Conservation (phyloP, 2,888 invertebrate genomes). For the Pammene fasciana region DNA sequence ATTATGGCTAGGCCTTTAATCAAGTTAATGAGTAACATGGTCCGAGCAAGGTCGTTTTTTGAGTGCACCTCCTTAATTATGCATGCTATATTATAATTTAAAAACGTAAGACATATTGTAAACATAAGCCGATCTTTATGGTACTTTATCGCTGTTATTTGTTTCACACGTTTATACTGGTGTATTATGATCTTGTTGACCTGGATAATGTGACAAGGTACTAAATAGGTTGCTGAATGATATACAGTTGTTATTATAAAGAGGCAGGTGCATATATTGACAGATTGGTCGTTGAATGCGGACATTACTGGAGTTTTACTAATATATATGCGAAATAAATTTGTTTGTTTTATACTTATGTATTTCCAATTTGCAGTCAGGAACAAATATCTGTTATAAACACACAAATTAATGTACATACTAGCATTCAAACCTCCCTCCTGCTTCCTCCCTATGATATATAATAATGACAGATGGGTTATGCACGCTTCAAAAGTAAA, state of each 20-base stretch:
- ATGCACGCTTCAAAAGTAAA: too few species aligned
- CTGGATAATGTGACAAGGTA: slow-evolving; percentile 3
- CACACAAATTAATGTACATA: too few species aligned
- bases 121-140: not conserved
- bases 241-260: not conserved
- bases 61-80: slow-evolving; percentile 19
- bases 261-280: slow-evolving; percentile 10
- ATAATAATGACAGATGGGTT: too few species aligned
- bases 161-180: not conserved
- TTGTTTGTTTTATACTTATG: not conserved
- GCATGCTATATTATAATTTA: slow-evolving; percentile 33
- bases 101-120: slow-evolving; percentile 7
- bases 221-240: not conserved
- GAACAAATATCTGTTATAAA: too few species aligned
- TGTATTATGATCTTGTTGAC: not conserved
- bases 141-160: slow-evolving; percentile 5
- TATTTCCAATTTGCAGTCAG: too few species aligned
- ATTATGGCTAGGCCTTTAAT: slow-evolving; percentile 5
- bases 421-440: too few species aligned
- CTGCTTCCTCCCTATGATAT: too few species aligned
- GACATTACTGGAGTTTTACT: not conserved
- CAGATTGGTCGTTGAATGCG: slow-evolving; percentile 10
- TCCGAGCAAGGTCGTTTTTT: slow-evolving; percentile 30
- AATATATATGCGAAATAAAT: not conserved
- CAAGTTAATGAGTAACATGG: slow-evolving; percentile 20